Evolutionary conservation across 1,140 invertebrate genomes (phyloP).

Genomic region (Drosophila rhopaloa): DNA sequence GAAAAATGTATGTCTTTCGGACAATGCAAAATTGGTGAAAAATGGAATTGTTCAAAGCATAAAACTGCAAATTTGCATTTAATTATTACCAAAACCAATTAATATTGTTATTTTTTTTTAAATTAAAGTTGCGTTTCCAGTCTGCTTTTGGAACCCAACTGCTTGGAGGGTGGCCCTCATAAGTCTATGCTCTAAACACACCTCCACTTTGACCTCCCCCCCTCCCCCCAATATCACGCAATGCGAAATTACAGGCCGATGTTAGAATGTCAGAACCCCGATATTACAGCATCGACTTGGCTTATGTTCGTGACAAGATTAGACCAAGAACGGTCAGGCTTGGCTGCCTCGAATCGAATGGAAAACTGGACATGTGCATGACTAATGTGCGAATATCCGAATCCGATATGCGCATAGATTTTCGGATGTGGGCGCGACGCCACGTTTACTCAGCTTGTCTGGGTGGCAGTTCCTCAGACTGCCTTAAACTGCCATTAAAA

Average conservation of each 20-base stretch:
- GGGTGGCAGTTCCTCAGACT: neutral
- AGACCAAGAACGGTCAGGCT: conserved; percentile 59
- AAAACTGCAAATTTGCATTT: conserved; percentile 57
- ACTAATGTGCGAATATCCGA: conserved; percentile 19
- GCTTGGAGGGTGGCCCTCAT: too few species aligned
- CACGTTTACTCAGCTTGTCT: too few species aligned
- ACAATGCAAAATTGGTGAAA: conserved; percentile 21
- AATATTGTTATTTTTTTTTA: conserved; percentile 1
- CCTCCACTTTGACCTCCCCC: conserved; percentile 3
- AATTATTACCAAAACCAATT: conserved; percentile 35
- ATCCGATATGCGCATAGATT: neutral
- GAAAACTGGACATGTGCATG: neutral
- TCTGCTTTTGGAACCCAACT: conserved; percentile 1
- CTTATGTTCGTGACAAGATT: conserved; percentile 69
- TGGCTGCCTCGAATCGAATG: conserved; percentile 18
- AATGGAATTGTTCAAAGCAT: conserved; percentile 24
- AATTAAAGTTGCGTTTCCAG: too few species aligned
- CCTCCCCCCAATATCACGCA: conserved; percentile 5
- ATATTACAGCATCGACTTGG: conserved; percentile 30
- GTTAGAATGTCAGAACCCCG: conserved; percentile 11
- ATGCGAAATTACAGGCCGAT: neutral
- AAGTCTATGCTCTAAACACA: neutral
- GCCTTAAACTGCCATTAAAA: neutral
- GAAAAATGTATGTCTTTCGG: conserved; percentile 28
- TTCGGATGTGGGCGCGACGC: conserved; percentile 3